Evolutionary conservation across 2,888 invertebrate genomes (phyloP).

Genomic region (Heliconius cydno): DNA sequence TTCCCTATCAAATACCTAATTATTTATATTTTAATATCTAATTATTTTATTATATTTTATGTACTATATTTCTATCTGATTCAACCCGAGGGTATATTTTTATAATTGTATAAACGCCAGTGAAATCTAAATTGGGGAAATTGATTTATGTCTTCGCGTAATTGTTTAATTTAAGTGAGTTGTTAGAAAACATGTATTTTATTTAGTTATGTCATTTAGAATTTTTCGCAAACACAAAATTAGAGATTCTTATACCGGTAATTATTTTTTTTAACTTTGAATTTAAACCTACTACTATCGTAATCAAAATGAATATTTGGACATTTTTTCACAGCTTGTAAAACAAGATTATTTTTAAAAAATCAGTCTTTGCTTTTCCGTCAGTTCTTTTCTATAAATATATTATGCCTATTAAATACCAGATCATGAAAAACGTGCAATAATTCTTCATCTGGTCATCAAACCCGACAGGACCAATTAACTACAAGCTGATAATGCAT

Average conservation of each 20-base stretch:
- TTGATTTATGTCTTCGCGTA: slow-evolving; percentile 36
- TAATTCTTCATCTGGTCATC: neutral
- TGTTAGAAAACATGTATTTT: neutral
- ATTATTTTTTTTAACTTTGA: neutral
- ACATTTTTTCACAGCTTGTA: too few relatives aligned
- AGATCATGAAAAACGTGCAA: neutral
- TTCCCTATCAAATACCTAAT: neutral
- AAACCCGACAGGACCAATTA: neutral
- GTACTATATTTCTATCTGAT: neutral
- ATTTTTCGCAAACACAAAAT: too few relatives aligned
- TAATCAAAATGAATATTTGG: neutral
- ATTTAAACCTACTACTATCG: neutral
- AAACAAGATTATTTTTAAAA: too few relatives aligned
- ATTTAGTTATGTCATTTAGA: too few relatives aligned
- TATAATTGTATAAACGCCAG: slow-evolving; percentile 39
- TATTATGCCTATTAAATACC: neutral
- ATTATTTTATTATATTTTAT: neutral
- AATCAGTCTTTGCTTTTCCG: too few relatives aligned
- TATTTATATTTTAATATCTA: neutral
- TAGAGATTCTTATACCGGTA: too few relatives aligned
- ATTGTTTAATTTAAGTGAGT: slow-evolving; percentile 13
- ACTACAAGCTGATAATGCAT: too few relatives aligned
- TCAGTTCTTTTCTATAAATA: too few relatives aligned
- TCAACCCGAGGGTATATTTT: slow-evolving; percentile 14
- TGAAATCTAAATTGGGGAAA: slow-evolving; percentile 39